phyloP scores from a whole-genome alignment of 2,113 vertebrate species.

The Pedetes capensis region DNA sequence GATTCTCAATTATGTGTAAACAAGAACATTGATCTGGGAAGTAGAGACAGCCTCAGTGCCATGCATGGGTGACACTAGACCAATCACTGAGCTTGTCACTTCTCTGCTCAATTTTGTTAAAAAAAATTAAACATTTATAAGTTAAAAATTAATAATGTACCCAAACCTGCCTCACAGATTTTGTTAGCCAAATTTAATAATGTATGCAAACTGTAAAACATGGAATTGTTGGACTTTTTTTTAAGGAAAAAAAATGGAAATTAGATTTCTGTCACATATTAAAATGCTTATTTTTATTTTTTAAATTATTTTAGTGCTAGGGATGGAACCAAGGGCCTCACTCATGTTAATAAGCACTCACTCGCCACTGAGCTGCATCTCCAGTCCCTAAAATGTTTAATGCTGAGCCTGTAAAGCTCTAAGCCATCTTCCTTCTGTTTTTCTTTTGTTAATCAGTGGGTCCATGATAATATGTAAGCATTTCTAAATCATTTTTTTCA shows the following conservation, averaged over 20 bases:
- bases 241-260: not conserved
- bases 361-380: not conserved
- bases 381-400: not conserved
- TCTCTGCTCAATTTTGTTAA: not conserved
- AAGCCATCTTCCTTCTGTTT: not conserved
- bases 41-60: not conserved
- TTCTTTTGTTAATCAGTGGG: not conserved
- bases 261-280: not conserved
- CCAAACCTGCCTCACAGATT: not conserved
- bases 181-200: not conserved
- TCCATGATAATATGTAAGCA: not conserved
- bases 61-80: not conserved
- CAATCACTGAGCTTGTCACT: not conserved
- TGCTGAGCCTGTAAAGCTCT: not conserved
- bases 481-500: not conserved
- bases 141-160: not conserved
- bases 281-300: not conserved
- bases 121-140: not conserved
- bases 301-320: not conserved
- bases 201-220: not conserved
- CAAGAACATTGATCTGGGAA: not conserved
- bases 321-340: not conserved
- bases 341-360: not conserved
- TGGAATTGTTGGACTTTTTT: not conserved
- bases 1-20: constrained; percentile 29